Conservation (phyloP, 2,888 invertebrate genomes). For the Drosophila putrida region DNA sequence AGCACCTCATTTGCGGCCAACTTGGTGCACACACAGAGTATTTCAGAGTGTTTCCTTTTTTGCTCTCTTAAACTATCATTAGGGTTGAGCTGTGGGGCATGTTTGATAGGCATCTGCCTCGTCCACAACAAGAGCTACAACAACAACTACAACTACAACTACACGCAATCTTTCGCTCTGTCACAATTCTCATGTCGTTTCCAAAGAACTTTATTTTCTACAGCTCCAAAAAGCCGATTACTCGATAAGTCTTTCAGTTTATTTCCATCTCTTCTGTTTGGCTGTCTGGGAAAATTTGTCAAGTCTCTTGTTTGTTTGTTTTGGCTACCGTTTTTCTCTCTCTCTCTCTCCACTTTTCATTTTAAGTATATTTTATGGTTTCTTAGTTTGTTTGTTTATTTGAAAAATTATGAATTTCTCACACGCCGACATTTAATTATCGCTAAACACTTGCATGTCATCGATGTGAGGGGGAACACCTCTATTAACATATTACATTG, state of each 20-base stretch:
- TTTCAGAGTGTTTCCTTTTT: conserved; percentile 10
- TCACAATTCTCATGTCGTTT: conserved; percentile 64
- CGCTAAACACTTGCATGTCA: conserved; percentile 68
- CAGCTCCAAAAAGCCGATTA: conserved; percentile 54
- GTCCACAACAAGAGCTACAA: conserved; percentile 26
- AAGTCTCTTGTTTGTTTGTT: conserved; percentile 27
- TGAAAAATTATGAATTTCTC: conserved; percentile 69
- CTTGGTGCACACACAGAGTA: conserved; percentile 2
- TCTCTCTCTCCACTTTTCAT: conserved; percentile 4
- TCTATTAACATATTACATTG: conserved; percentile 58
- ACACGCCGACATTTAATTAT: conserved; percentile 73
- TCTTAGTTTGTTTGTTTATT: conserved; percentile 7
- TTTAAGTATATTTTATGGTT: conserved; percentile 14
- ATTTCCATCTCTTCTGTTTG: conserved; percentile 26
- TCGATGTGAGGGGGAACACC: conserved; percentile 53
- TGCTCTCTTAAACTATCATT: conserved; percentile 50
- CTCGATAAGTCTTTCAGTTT: conserved; percentile 42
- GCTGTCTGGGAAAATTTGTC: conserved; percentile 48
- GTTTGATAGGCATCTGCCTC: conserved; percentile 49
- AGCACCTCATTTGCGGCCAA: conserved; percentile 68
- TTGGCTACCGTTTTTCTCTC: conserved; percentile 52
- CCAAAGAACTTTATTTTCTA: conserved; percentile 43
- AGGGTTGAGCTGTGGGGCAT: conserved; percentile 19
- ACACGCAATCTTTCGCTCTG: conserved; percentile 60
- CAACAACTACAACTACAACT: neutral